Percentiles rank a stretch among this genome's conserved stretches.
phyloP scores from a whole-genome alignment of 2,797 vertebrate genomes.

The Margarornis squamiger region DNA sequence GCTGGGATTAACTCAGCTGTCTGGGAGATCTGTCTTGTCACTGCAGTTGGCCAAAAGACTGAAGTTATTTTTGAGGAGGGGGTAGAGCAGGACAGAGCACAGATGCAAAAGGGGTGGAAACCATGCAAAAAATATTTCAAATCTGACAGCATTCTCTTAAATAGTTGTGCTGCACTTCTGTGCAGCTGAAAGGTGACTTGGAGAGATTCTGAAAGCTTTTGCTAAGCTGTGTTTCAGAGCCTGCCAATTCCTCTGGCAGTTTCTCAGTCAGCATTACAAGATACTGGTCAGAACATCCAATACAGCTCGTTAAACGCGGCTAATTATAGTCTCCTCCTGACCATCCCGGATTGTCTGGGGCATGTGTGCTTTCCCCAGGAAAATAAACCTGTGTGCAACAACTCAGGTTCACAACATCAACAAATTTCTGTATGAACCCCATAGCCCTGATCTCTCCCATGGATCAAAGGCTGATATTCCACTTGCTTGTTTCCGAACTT shows the following conservation, averaged over 20 bases:
- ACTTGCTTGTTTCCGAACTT: not conserved
- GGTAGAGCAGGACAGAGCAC: not conserved
- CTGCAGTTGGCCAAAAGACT: not conserved
- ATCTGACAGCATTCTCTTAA: not conserved
- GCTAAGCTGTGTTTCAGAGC: not conserved
- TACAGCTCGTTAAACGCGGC: not conserved
- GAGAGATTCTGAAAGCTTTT: not conserved
- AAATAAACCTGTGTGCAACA: not conserved
- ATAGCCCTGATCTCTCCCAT: not conserved
- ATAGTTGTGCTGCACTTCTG: not conserved
- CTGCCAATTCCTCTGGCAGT: not conserved
- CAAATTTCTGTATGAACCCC: not conserved
- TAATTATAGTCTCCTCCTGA: not conserved
- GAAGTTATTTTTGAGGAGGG: not conserved
- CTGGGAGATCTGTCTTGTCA: not conserved
- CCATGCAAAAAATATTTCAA: not conserved
- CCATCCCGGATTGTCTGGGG: not conserved
- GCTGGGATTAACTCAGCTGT: not conserved
- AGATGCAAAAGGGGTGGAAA: not conserved
- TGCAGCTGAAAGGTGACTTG: not conserved
- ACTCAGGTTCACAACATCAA: not conserved
- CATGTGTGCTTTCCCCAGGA: not conserved
- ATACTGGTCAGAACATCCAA: not conserved
- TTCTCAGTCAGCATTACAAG: not conserved
- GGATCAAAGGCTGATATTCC: not conserved